These are phyloP conservation scores for Epinephelus coioides DNA, from an alignment of 2,797 vertebrate species.

Conservation along the genomic window DNA sequence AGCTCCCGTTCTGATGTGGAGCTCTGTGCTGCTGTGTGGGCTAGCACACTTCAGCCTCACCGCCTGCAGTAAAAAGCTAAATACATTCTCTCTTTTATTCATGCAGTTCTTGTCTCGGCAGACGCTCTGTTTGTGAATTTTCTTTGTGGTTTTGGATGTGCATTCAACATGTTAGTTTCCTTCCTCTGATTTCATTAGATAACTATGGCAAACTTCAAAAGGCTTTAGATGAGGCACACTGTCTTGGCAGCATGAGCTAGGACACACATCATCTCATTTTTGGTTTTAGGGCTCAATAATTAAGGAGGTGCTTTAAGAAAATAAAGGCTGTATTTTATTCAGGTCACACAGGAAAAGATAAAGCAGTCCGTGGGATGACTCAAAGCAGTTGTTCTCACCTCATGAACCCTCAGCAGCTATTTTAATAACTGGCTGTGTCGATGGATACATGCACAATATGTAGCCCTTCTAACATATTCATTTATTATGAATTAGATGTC, in stretches of 20 bases:
- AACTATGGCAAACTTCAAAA: slow-evolving; percentile 59
- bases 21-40: slow-evolving; percentile 27
- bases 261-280: slow-evolving; percentile 43
- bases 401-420: slow-evolving; percentile 37
- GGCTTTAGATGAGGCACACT: slow-evolving; percentile 38
- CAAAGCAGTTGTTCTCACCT: slow-evolving; percentile 45
- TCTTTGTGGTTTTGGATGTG: slow-evolving; percentile 44
- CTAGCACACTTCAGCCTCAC: slow-evolving; percentile 34
- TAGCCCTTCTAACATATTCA: neutral
- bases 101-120: slow-evolving; percentile 42
- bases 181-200: slow-evolving; percentile 53
- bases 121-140: slow-evolving; percentile 37
- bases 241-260: slow-evolving; percentile 31
- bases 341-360: slow-evolving; percentile 50
- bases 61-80: slow-evolving; percentile 44
- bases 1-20: slow-evolving; percentile 26
- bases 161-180: slow-evolving; percentile 52
- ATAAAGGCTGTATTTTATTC: slow-evolving; percentile 55
- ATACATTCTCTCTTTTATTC: slow-evolving; percentile 53
- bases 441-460: slow-evolving; percentile 7
- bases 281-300: slow-evolving; percentile 61
- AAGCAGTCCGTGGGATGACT: slow-evolving; percentile 45
- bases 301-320: slow-evolving; percentile 53
- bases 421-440: slow-evolving; percentile 30
- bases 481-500: slow-evolving; percentile 13